phyloP scores from a whole-genome alignment of 1,140 invertebrate genomes.

The Drosophila suzukii region DNA sequence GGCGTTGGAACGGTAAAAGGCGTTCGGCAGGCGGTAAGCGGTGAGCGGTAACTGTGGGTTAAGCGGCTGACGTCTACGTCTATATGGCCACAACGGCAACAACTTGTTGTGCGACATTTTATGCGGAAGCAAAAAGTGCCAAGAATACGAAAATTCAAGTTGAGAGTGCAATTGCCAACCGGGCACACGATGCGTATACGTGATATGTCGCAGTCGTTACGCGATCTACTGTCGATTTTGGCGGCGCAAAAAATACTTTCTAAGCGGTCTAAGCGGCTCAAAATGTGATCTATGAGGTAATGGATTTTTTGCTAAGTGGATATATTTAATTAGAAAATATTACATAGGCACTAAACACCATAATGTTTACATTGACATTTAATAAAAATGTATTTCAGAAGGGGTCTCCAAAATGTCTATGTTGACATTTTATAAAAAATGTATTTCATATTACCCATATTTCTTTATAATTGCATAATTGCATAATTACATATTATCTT shows the following conservation, averaged over 20 bases:
- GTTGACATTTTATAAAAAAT: too few species aligned
- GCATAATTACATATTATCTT: too few species aligned
- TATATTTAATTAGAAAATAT: too few species aligned
- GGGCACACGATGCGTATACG: conserved; percentile 65
- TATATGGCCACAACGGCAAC: conserved; percentile 42
- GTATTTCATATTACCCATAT: too few species aligned
- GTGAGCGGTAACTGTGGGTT: conserved; percentile 19
- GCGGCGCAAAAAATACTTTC: conserved; percentile 14
- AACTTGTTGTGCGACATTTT: conserved; percentile 71
- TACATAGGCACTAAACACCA: too few species aligned
- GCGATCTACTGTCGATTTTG: conserved; percentile 18
- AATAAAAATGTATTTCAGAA: not conserved
- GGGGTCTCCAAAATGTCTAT: too few species aligned
- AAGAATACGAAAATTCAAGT: conserved; percentile 43
- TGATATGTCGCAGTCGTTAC: conserved; percentile 60
- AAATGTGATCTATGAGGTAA: not conserved
- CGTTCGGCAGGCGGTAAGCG: conserved; percentile 7
- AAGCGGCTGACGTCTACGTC: conserved; percentile 39
- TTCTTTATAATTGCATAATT: too few species aligned
- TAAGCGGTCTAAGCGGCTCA: not conserved
- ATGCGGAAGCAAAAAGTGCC: conserved; percentile 62
- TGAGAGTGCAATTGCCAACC: conserved; percentile 21
- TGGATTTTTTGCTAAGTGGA: too few species aligned
- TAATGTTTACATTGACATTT: not conserved
- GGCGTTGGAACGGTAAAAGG: conserved; percentile 76